A percentile compares a stretch with the other conserved stretches of the same genome.
Evolutionary conservation across 1,140 invertebrate species (phyloP).

Genomic region (Drosophila funebris): DNA sequence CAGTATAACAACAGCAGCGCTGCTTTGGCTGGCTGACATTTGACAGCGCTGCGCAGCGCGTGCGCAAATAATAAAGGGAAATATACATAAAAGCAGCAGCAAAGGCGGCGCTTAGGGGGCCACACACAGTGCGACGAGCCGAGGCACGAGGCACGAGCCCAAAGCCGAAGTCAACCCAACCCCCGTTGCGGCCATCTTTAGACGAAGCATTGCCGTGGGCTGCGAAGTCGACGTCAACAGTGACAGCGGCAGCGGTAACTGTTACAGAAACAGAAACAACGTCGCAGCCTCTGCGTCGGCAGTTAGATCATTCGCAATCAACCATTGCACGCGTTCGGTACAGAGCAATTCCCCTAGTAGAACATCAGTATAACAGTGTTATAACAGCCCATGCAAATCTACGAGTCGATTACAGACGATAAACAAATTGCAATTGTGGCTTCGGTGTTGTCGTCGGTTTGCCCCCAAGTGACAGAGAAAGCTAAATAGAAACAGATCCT

Average conservation of each 20-base stretch:
- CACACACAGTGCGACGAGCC: neutral
- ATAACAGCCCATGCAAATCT: conserved; percentile 11
- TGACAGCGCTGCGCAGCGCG: conserved; percentile 48
- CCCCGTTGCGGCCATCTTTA: conserved; percentile 60
- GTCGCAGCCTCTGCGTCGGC: conserved; percentile 51
- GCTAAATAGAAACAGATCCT: neutral
- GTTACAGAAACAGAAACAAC: conserved; percentile 43
- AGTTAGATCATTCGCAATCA: conserved; percentile 77
- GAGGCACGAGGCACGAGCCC: conserved; percentile 19
- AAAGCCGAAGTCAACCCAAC: conserved; percentile 30
- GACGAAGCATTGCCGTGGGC: neutral
- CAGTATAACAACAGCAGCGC: conserved; percentile 22
- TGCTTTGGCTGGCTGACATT: conserved; percentile 61
- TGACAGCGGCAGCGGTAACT: conserved; percentile 13
- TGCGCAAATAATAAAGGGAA: conserved; percentile 75
- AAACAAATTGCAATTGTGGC: conserved; percentile 8
- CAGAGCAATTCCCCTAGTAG: conserved; percentile 16
- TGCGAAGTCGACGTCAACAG: conserved; percentile 12
- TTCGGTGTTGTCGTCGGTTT: conserved; percentile 11
- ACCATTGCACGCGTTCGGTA: conserved; percentile 74
- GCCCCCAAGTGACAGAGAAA: neutral
- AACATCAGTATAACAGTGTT: neutral
- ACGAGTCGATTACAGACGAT: conserved; percentile 24
- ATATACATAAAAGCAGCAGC: conserved; percentile 36
- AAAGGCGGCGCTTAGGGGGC: conserved; percentile 75